These are phyloP conservation scores for Lophotriccus pileatus DNA, from an alignment of 2,797 vertebrate genomes.

Conservation along the genomic window DNA sequence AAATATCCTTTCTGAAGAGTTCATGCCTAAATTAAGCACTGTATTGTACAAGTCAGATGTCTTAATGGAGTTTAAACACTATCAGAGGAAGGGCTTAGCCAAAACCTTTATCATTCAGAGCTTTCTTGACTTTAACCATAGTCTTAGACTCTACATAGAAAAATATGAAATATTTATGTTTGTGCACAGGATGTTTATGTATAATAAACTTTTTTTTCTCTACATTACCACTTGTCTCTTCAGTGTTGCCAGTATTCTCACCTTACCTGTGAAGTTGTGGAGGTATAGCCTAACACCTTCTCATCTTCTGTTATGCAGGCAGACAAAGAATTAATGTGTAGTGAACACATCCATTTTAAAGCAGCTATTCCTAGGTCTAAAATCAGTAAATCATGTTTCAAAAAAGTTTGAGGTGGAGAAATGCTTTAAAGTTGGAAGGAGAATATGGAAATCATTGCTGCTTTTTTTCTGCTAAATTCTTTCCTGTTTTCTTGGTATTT, in stretches of 20 bases:
- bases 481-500: neutral
- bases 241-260: constrained; percentile 28
- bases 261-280: constrained; percentile 58
- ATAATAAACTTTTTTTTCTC: neutral
- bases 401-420: neutral
- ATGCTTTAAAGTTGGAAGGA: neutral
- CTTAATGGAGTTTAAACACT: neutral
- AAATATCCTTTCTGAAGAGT: neutral
- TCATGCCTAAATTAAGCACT: neutral
- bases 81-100: neutral
- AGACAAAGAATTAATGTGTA: constrained; percentile 41
- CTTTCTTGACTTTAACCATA: neutral
- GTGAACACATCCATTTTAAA: constrained; percentile 6
- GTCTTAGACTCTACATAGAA: neutral
- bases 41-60: neutral
- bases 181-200: neutral
- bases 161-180: constrained; percentile 24
- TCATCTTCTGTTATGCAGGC: neutral
- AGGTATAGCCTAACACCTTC: constrained; percentile 36
- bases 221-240: constrained; percentile 52
- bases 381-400: neutral
- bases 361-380: neutral
- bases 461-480: neutral
- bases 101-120: neutral
- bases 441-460: neutral